phyloP scores from a whole-genome alignment of 2,888 invertebrate genomes.

The Cryptocephalus moraei region DNA sequence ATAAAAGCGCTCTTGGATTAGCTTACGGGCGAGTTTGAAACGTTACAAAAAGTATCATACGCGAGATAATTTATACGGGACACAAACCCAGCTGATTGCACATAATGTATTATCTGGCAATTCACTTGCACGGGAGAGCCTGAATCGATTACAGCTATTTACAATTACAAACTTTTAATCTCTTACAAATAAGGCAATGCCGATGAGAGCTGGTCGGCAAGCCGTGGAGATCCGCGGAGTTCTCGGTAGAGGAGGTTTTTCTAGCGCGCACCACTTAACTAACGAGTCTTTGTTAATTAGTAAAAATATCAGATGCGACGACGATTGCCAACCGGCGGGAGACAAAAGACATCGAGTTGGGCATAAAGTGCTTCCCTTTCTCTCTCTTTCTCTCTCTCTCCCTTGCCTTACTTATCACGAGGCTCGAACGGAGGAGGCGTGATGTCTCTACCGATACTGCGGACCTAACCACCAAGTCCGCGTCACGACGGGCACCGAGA shows the following conservation, averaged over 20 bases:
- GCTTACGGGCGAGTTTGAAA: too few species aligned
- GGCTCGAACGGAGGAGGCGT: slow-evolving; percentile 16
- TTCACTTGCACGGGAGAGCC: slow-evolving; percentile 13
- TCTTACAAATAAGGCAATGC: slow-evolving; percentile 29
- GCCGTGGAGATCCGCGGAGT: slow-evolving; percentile 18
- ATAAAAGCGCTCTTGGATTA: too few species aligned
- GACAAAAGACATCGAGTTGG: slow-evolving; percentile 12
- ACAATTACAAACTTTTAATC: slow-evolving; percentile 30
- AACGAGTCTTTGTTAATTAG: slow-evolving; percentile 29
- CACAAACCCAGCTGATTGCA: slow-evolving; percentile 10
- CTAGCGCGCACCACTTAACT: slow-evolving; percentile 23
- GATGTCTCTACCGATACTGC: slow-evolving; percentile 23
- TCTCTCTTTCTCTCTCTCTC: too few species aligned
- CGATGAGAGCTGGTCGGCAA: slow-evolving; percentile 20
- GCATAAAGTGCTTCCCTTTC: too few species aligned
- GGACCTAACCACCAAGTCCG: neutral
- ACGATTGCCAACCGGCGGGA: slow-evolving; percentile 18
- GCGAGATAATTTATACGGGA: neutral
- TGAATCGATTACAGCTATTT: slow-evolving; percentile 27
- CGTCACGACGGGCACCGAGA: neutral
- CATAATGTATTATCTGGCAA: slow-evolving; percentile 10
- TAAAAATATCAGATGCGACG: slow-evolving; percentile 23
- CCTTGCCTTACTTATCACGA: too few species aligned
- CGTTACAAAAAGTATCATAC: too few species aligned
- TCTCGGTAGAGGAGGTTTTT: slow-evolving; percentile 25